A percentile compares a stretch with the other conserved stretches of the same genome.
Conservation (phyloP, 2,797 vertebrate species). For the Pelobates cultripes region DNA sequence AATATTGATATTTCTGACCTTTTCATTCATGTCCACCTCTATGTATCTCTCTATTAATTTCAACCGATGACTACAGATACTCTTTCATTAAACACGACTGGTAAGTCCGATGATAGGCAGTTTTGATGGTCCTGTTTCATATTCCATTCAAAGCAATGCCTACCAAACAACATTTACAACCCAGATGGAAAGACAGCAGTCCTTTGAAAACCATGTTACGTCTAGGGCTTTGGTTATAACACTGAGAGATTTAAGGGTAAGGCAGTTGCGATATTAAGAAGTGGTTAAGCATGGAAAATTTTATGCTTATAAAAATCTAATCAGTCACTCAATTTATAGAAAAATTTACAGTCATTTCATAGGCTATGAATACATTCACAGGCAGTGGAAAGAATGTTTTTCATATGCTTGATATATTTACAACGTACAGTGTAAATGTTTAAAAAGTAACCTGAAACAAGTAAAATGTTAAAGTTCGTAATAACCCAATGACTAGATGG, state of each 20-base stretch:
- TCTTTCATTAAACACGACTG: too few relatives aligned
- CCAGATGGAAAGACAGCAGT: neutral
- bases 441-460: constrained; percentile 28
- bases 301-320: constrained; percentile 16
- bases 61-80: too few relatives aligned
- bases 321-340: neutral
- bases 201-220: neutral
- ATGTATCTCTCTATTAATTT: too few relatives aligned
- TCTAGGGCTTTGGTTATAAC: neutral
- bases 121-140: neutral
- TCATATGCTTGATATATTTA: constrained; percentile 40
- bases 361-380: neutral
- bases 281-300: neutral
- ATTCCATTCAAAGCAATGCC: neutral
- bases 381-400: constrained; percentile 19
- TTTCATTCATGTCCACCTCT: too few relatives aligned
- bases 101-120: too few relatives aligned
- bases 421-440: constrained; percentile 14
- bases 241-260: neutral
- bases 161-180: neutral
- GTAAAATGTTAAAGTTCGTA: constrained; percentile 34
- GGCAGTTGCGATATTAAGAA: neutral
- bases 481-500: constrained; percentile 39
- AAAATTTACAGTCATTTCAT: neutral
- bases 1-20: too few relatives aligned